Evolutionary conservation across 2,113 vertebrate genomes (phyloP), one percentile per base, ranked within the genome.

Genomic region (Haplochromis burtoni): DNA sequence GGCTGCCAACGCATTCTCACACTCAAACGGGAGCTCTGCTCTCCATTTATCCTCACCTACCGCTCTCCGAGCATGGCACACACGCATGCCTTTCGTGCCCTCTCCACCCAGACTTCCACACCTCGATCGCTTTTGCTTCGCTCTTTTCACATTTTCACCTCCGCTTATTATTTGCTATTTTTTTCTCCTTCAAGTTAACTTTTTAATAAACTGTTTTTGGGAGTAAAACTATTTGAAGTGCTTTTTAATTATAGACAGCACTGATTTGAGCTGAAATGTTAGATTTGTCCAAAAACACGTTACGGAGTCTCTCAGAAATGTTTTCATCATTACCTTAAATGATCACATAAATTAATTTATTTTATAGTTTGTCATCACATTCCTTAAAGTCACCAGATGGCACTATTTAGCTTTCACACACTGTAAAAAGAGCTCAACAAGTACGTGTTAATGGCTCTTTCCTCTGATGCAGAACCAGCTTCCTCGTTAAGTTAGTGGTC

Each of bases 1-100:
- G 97, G 98, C 97, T 97, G 97, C 97, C 97, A 97, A 97, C 96
- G 95, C 96, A 93, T 96, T 97, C 91, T 91, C 91, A 94, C 94
- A 94, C 91, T 94, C 92, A 91, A 89, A 91, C 88, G 80, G 63
- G 94, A 88, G 80, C 94, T 90, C 90, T 94, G 91, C 96, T 96
- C 95, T 96, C 95, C 96, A 96, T 97, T 97, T 96, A 96, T 96
- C 96, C 96, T 92, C 93, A 94, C 92, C 93, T 87, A 63, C 73
- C 84, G 89, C 88, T 85, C 82, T 11, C 10, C 6, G 57, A 85
- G 84, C 53, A 83, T 14, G n/a, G 71, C 83, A 82, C 35, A 33
- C 88, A 89, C 71, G 85, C 80, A 86, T 49, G 42, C 83, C 83
- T 76, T 89, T 90, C 88, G 79, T 80, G 61, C 38, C 86, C 81